A percentile compares a stretch with the other conserved stretches of the same genome.
Evolutionary conservation across 2,797 vertebrate genomes (phyloP).

Genomic region (Pitangus sulphuratus): DNA sequence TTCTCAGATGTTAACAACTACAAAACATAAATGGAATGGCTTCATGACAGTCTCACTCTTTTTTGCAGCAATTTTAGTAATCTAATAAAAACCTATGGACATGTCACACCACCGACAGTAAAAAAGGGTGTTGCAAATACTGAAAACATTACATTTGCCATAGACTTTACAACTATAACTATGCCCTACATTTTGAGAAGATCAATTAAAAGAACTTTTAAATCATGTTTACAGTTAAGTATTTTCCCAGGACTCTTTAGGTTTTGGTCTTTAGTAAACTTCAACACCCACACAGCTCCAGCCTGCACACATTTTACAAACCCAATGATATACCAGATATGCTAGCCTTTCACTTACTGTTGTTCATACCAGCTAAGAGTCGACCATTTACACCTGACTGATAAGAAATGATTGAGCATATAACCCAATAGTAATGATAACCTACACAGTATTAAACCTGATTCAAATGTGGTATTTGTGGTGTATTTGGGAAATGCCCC

Average conservation of each 20-base stretch:
- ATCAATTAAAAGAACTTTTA: background rate
- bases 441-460: background rate
- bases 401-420: background rate
- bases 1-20: background rate
- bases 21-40: background rate
- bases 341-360: background rate
- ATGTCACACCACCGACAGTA: background rate
- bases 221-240: background rate
- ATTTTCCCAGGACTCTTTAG: background rate
- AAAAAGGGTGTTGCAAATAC: background rate
- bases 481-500: background rate
- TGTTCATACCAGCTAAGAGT: background rate
- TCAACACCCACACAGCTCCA: background rate
- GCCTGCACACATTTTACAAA: background rate
- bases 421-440: background rate
- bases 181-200: background rate
- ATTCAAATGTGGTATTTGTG: background rate
- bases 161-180: background rate
- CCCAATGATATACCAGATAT: rapidly evolving
- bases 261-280: background rate
- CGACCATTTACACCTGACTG: background rate
- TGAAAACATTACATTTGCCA: background rate
- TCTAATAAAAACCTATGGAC: background rate
- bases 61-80: background rate
- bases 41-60: background rate